Evolutionary conservation across 2,797 vertebrate species (phyloP).

Genomic region (Strix occidentalis): DNA sequence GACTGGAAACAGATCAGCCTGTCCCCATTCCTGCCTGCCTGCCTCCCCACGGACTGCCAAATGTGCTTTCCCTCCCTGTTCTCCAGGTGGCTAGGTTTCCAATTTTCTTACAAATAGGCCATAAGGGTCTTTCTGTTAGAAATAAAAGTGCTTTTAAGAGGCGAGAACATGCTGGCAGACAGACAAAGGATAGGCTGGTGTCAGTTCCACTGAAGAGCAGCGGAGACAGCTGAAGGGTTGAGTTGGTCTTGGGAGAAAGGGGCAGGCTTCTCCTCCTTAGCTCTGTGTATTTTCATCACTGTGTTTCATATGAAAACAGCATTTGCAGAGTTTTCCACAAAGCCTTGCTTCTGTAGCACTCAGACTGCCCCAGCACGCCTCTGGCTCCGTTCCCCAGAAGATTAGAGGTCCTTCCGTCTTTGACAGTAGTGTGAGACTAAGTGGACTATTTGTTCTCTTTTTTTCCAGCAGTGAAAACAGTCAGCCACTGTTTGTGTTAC

Average conservation of each 20-base stretch:
- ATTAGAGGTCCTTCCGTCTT: background rate
- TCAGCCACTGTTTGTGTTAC: slow-evolving; percentile 2
- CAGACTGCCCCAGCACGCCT: background rate
- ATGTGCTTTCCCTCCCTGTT: background rate
- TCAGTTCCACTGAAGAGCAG: background rate
- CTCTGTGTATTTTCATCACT: background rate
- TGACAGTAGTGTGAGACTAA: background rate
- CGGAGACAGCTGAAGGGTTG: background rate
- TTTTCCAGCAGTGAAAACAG: background rate
- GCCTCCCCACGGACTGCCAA: background rate
- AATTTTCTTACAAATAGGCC: background rate
- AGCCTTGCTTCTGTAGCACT: background rate
- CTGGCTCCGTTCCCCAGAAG: slow-evolving; percentile 5
- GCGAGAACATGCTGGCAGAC: background rate
- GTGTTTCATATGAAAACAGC: background rate
- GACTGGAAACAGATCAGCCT: background rate
- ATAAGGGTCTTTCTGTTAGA: background rate
- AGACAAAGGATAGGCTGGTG: background rate
- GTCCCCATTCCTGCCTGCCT: background rate
- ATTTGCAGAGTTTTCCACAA: background rate
- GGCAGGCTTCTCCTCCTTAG: background rate
- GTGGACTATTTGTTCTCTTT: slow-evolving; percentile 32
- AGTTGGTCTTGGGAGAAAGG: background rate
- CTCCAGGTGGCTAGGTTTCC: background rate
- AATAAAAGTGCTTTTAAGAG: background rate